Conservation (phyloP, 2,113 vertebrate species). For the Stigmatopora argus region DNA sequence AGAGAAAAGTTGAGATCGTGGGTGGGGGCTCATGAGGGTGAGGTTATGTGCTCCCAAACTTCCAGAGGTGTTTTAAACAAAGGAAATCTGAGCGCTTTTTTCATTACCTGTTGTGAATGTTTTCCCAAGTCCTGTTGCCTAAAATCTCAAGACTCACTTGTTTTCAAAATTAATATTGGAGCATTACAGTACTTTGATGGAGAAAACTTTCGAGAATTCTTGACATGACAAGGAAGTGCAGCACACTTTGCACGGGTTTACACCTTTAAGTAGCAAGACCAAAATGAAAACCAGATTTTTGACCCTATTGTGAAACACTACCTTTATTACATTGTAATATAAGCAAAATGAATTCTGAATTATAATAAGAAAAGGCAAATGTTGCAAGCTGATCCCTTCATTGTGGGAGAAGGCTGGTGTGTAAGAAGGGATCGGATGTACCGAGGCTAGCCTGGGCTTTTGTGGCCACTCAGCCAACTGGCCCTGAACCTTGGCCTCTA, state of each 20-base stretch:
- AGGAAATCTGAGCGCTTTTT: slow-evolving; percentile 25
- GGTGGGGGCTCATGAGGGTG: slow-evolving; percentile 49
- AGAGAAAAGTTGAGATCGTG: slow-evolving; percentile 55
- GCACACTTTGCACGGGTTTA: slow-evolving; percentile 32
- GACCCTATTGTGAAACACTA: slow-evolving; percentile 31
- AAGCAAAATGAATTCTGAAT: slow-evolving; percentile 38
- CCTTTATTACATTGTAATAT: slow-evolving; percentile 28
- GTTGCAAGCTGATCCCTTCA: slow-evolving; percentile 54
- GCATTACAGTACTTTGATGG: slow-evolving; percentile 16
- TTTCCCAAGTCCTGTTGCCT: slow-evolving; percentile 21
- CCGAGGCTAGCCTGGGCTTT: slow-evolving; percentile 64
- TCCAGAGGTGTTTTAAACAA: slow-evolving; percentile 61
- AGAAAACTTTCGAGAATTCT: slow-evolving; percentile 1
- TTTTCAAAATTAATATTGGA: slow-evolving; percentile 4
- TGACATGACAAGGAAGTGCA: slow-evolving; percentile 17
- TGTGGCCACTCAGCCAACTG: slow-evolving; percentile 72
- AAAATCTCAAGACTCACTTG: not conserved
- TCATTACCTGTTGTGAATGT: slow-evolving; percentile 12
- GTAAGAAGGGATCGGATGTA: slow-evolving; percentile 63
- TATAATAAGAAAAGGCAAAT: slow-evolving; percentile 53
- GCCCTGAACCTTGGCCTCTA: slow-evolving; percentile 72
- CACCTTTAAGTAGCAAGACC: slow-evolving; percentile 19
- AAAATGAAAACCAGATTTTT: slow-evolving; percentile 13
- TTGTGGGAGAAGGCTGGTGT: slow-evolving; percentile 53
- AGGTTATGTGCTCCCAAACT: slow-evolving; percentile 40